Evolutionary conservation across 1,140 invertebrate genomes (phyloP), one percentile per base, ranked within the genome.

Genomic region (Nasonia vitripennis): DNA sequence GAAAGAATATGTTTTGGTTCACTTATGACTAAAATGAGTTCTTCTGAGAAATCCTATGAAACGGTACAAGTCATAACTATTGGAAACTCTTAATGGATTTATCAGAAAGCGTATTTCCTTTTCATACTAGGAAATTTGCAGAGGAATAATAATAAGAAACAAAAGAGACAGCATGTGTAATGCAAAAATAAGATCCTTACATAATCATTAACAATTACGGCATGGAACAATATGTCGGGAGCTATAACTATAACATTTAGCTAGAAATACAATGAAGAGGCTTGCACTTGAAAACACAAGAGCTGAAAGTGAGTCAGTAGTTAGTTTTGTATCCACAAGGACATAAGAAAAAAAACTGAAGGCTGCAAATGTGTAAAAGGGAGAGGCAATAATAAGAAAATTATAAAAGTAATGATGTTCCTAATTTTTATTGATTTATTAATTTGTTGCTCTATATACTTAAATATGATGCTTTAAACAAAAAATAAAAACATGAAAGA

Each of bases 171-270:
- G 37, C 70, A 4, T 78, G 74, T 41, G 9, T 83, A 62, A 51
- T 78, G 74, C 48, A 78, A 78, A 78, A 78, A 77, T 84, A 27
- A 84, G 27, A 78, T 84, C 31, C 75, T 78, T 84, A 55, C 55
- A 84, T 37, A 78, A 71, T 71, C 45, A 78, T 78, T 78, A 68
- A 68, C 20, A 4, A 70, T 70, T 79, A 73, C 80, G n/a, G 27
- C 23, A 51, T 31, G 75, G 23, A 78, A 78, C 68, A 84, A 84
- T 79, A 70, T 84, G 75, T 55, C 12, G 5, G 23, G 45, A 84
- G 67, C 23, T 51, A 51, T 51, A 77, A 48, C 14, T 78, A 34
- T 23, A 37, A 78, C 9, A 79, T 62, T 79, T 80, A 84, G 27
- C 70, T 51, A 80, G 45, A 84, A 79, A 74, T 84, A 74, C 20